Conservation (phyloP, 2,113 vertebrate species). For the Aplodontia rufa region DNA sequence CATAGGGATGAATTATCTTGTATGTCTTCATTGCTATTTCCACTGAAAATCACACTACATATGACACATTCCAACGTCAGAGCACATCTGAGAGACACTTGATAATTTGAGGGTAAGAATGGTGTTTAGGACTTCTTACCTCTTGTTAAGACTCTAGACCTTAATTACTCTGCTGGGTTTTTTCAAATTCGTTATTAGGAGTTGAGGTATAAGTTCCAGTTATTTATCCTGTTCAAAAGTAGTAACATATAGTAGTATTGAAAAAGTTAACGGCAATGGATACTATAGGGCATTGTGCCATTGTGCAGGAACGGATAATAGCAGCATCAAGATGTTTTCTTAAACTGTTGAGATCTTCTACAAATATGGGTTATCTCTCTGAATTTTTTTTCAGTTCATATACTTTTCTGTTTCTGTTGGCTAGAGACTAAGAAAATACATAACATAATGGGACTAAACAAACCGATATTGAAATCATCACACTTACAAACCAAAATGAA, state of each 20-base stretch:
- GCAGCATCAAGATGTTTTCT: not conserved
- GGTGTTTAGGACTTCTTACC: not conserved
- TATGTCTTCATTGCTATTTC: not conserved
- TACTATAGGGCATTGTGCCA: too few species aligned
- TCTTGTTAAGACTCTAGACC: not conserved
- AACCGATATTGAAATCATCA: not conserved
- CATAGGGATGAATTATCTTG: not conserved
- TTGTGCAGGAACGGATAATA: not conserved
- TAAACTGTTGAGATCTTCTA: not conserved
- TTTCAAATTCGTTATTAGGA: not conserved
- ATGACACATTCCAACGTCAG: not conserved
- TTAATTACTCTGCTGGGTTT: not conserved
- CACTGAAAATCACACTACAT: not conserved
- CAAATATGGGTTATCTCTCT: not conserved
- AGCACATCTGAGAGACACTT: not conserved
- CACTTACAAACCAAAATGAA: not conserved
- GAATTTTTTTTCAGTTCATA: not conserved
- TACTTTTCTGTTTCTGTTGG: constrained; percentile 7
- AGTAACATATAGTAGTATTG: not conserved
- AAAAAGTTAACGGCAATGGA: not conserved
- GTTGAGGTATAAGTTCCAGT: not conserved
- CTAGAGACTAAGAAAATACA: not conserved
- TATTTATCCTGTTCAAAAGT: not conserved
- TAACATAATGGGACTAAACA: not conserved
- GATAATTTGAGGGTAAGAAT: not conserved